Evolutionary conservation across 2,888 invertebrate genomes (phyloP).

Genomic region (Globia sparganii): DNA sequence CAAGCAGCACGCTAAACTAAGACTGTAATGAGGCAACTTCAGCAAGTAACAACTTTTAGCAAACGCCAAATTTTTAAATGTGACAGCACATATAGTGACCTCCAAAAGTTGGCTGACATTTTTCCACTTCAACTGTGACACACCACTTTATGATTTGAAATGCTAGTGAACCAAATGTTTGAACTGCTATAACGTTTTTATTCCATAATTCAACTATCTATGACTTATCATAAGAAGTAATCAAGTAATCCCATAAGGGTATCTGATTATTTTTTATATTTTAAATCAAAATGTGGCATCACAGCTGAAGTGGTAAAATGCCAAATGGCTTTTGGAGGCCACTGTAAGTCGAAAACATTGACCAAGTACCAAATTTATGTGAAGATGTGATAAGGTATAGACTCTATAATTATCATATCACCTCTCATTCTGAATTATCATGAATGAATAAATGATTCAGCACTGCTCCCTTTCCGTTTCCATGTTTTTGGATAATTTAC

Average conservation of each 20-base stretch:
- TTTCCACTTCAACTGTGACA: too few relatives aligned
- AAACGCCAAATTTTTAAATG: not conserved
- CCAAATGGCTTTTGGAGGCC: too few relatives aligned
- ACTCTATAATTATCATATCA: not conserved
- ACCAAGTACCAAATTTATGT: not conserved
- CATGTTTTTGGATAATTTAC: not conserved
- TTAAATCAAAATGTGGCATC: too few relatives aligned
- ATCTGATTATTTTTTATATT: too few relatives aligned
- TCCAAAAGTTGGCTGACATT: too few relatives aligned
- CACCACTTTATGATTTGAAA: too few relatives aligned
- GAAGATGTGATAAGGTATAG: not conserved
- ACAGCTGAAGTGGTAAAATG: too few relatives aligned
- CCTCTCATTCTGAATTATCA: not conserved
- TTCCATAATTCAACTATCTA: too few relatives aligned
- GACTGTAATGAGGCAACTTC: not conserved
- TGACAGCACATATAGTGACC: not conserved
- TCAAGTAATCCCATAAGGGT: too few relatives aligned
- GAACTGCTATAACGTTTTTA: too few relatives aligned
- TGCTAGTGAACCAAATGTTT: too few relatives aligned
- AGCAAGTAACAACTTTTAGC: not conserved
- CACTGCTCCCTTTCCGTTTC: not conserved
- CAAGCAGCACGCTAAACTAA: not conserved
- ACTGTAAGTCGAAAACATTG: not conserved
- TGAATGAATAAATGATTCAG: not conserved
- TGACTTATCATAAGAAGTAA: too few relatives aligned